phyloP scores from a whole-genome alignment of 2,888 invertebrate species.

The Brachypalpus laphriformis region DNA sequence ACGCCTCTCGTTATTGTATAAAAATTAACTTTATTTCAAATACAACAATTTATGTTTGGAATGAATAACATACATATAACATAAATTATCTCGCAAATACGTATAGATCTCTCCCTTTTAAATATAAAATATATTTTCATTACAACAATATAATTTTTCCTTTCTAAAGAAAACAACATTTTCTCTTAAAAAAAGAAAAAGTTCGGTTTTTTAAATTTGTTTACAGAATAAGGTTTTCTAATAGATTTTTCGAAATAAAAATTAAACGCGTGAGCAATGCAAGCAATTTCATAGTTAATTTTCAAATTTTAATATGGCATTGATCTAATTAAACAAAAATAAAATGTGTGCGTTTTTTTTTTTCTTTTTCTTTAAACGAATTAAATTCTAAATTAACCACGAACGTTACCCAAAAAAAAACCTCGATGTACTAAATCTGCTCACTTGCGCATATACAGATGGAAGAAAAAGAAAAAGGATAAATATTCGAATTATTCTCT shows the following conservation, averaged over 20 bases:
- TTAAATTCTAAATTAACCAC: conserved; percentile 51
- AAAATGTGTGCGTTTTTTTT: conserved; percentile 2
- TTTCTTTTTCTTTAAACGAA: conserved; percentile 17
- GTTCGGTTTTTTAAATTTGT: not conserved
- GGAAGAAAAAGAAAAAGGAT: conserved; percentile 3
- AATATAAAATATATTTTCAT: conserved; percentile 5
- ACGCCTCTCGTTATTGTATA: conserved; percentile 44
- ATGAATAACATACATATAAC: conserved; percentile 60
- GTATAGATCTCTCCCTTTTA: conserved; percentile 11
- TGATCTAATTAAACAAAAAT: conserved; percentile 39
- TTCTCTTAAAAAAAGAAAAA: not conserved
- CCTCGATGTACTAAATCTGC: conserved; percentile 36
- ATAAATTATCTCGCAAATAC: conserved; percentile 54
- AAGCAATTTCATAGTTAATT: conserved; percentile 28
- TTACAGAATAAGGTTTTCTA: not conserved
- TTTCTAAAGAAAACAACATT: not conserved
- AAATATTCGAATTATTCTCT: conserved; percentile 36
- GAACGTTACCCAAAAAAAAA: conserved; percentile 33
- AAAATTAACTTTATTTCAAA: conserved; percentile 61
- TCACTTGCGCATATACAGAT: not conserved
- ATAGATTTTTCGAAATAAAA: conserved; percentile 1
- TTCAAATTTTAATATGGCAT: conserved; percentile 70
- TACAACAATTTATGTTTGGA: conserved; percentile 50
- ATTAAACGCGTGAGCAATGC: conserved; percentile 34
- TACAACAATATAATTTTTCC: not conserved